phyloP scores from a whole-genome alignment of 2,888 invertebrate species.

The Sinotaia quadrata region DNA sequence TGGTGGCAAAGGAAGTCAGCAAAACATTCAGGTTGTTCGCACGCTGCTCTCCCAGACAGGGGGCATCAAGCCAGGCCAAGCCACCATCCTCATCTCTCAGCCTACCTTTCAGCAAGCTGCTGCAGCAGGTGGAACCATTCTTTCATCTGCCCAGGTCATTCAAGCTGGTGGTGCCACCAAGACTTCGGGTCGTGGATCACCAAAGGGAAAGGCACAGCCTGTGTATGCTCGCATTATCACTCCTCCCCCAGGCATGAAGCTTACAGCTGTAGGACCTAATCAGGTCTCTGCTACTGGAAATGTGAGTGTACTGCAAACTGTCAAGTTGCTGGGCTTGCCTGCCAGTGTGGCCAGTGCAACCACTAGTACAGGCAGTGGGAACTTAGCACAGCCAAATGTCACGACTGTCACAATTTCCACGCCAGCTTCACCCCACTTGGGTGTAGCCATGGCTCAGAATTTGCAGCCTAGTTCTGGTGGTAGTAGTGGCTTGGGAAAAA shows the following conservation, averaged over 20 bases:
- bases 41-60: slow-evolving; percentile 68
- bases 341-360: background rate
- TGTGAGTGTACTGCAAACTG: slow-evolving; percentile 36
- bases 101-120: slow-evolving; percentile 55
- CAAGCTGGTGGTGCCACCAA: slow-evolving; percentile 44
- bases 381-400: background rate
- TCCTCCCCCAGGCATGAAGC: slow-evolving; percentile 51
- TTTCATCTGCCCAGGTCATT: slow-evolving; percentile 52
- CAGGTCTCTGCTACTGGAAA: slow-evolving; percentile 19
- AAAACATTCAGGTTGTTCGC: slow-evolving; percentile 62
- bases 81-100: slow-evolving; percentile 68
- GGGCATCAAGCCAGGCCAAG: slow-evolving; percentile 66
- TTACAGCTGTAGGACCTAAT: slow-evolving; percentile 42
- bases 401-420: slow-evolving; percentile 6
- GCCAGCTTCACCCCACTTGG: slow-evolving; percentile 1
- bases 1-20: slow-evolving; percentile 54
- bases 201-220: slow-evolving; percentile 56
- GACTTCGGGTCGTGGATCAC: slow-evolving; percentile 50
- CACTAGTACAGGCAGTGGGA: background rate
- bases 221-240: slow-evolving; percentile 59
- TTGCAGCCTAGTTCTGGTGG: background rate
- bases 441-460: slow-evolving; percentile 14
- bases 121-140: slow-evolving; percentile 25
- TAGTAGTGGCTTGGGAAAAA: background rate
- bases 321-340: slow-evolving; percentile 30